These are phyloP conservation scores for Dryas iulia DNA, from an alignment of 1,140 invertebrate species.

Conservation along the genomic window DNA sequence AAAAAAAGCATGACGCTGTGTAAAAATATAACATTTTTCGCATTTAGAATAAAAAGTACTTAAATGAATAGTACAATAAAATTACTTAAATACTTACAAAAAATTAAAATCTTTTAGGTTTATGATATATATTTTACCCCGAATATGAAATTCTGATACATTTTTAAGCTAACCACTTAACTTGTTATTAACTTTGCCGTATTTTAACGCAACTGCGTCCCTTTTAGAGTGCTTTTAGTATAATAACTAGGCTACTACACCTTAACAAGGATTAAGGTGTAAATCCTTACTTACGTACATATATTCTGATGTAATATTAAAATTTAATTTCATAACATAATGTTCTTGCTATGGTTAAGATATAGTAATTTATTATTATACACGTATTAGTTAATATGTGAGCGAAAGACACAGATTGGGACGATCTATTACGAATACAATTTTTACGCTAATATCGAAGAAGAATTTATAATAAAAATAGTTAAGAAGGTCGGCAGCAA, in stretches of 20 bases:
- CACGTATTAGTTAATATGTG: background rate
- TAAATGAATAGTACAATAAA: too few species aligned
- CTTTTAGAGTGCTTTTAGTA: slow-evolving; percentile 25
- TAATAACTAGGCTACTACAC: slow-evolving; percentile 20
- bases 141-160: background rate
- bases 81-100: too few species aligned
- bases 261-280: slow-evolving; percentile 12
- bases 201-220: slow-evolving; percentile 21
- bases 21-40: too few species aligned
- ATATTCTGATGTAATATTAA: background rate
- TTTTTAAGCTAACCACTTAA: slow-evolving; percentile 27
- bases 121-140: background rate
- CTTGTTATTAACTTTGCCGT: slow-evolving; percentile 23
- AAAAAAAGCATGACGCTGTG: too few species aligned
- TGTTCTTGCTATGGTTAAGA: background rate
- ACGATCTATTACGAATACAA: too few species aligned
- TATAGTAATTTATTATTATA: background rate
- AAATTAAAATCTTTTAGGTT: background rate
- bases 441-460: too few species aligned
- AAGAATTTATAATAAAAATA: too few species aligned
- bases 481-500: too few species aligned
- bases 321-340: background rate
- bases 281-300: background rate
- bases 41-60: too few species aligned
- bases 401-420: too few species aligned